Conservation (phyloP, 2,113 vertebrate genomes). For the Sigmodon hispidus region DNA sequence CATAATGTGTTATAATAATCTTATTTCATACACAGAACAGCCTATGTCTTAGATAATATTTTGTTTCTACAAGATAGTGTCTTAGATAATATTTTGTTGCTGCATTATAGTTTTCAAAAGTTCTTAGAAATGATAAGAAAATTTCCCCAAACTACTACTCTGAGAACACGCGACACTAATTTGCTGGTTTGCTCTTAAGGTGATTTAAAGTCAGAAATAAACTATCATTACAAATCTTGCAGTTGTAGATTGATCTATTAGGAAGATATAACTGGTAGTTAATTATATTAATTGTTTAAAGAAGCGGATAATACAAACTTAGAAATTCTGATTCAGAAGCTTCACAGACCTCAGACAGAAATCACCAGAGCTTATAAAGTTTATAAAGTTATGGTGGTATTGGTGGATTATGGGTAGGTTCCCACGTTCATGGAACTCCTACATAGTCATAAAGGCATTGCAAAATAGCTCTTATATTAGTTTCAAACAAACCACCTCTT, state of each 20-base stretch:
- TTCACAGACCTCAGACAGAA: background rate
- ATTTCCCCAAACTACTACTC: conserved; percentile 6
- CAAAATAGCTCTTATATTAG: background rate
- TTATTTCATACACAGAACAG: background rate
- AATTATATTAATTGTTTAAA: conserved; percentile 22
- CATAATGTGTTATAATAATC: background rate
- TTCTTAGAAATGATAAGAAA: background rate
- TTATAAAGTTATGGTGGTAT: background rate
- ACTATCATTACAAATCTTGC: background rate
- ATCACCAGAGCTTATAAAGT: background rate
- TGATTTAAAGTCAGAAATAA: background rate
- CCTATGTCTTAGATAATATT: background rate
- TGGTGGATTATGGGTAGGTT: background rate
- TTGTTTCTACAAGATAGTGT: background rate
- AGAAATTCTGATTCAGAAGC: background rate
- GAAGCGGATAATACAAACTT: background rate
- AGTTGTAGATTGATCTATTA: background rate
- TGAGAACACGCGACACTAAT: conserved; percentile 11
- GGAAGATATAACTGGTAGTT: background rate
- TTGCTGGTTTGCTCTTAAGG: conserved; percentile 41
- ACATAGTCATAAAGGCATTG: background rate
- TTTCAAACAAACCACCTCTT: background rate
- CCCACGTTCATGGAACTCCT: background rate
- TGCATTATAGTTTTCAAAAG: background rate
- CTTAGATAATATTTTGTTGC: too few relatives aligned